Evolutionary conservation across 2,113 vertebrate genomes (phyloP).

Genomic region (Nannobrachium achirus): DNA sequence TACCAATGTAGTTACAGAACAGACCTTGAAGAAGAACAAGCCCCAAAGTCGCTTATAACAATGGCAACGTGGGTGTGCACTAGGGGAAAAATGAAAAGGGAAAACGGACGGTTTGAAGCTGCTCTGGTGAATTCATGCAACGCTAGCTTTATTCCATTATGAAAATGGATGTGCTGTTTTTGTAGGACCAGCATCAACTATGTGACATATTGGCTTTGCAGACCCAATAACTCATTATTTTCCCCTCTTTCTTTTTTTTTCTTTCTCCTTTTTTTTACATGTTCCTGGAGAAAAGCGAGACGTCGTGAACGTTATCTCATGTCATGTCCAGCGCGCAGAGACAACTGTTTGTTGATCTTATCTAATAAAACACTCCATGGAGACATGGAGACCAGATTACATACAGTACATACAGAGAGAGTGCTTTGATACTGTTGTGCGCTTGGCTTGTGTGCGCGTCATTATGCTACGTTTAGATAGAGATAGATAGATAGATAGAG

Average conservation of each 20-base stretch:
- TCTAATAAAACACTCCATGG: conserved; percentile 46
- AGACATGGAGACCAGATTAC: conserved; percentile 28
- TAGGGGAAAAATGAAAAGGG: background rate
- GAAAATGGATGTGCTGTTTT: conserved; percentile 61
- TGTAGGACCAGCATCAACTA: conserved; percentile 68
- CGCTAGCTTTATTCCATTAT: conserved; percentile 53
- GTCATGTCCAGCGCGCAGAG: conserved; percentile 38
- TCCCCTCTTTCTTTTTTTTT: conserved; percentile 16
- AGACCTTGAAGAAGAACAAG: no score
- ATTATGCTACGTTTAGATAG: background rate
- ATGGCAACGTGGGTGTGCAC: no score
- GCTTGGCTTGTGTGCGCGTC: no score
- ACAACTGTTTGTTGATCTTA: conserved; percentile 44
- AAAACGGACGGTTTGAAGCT: conserved; percentile 17
- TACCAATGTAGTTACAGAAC: no score
- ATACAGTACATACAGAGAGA: no score
- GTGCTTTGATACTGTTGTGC: background rate
- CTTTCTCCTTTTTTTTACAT: conserved; percentile 2
- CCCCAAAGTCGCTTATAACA: no score
- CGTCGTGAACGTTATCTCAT: conserved; percentile 30
- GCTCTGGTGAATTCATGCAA: conserved; percentile 34
- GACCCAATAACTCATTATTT: conserved; percentile 56
- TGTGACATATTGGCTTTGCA: conserved; percentile 59
- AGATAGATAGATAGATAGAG: background rate
- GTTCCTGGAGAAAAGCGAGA: conserved; percentile 34